phyloP scores from a whole-genome alignment of 2,797 vertebrate genomes.

The Lophotriccus pileatus region DNA sequence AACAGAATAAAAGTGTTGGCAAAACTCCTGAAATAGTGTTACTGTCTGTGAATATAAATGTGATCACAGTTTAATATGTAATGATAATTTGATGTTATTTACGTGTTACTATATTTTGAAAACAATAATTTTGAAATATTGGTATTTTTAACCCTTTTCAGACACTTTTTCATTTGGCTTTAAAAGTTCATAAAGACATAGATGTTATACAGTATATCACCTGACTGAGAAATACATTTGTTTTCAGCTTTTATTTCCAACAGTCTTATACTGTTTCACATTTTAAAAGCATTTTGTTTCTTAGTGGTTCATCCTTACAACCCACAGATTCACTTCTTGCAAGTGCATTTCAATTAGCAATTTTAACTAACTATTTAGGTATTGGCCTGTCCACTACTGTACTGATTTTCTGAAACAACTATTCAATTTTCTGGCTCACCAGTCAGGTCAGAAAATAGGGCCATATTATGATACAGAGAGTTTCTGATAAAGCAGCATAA shows the following conservation, averaged over 20 bases:
- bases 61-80: background rate
- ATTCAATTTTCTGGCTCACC: slow-evolving; percentile 44
- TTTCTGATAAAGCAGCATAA: slow-evolving; percentile 15
- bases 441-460: background rate
- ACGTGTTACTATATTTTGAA: background rate
- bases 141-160: background rate
- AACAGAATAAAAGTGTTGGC: background rate
- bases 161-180: background rate
- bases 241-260: background rate
- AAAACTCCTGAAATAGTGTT: background rate
- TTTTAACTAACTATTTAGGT: background rate
- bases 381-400: background rate
- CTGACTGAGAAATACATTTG: background rate
- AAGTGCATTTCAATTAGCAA: slow-evolving; percentile 16
- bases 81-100: background rate
- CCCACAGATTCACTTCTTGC: background rate
- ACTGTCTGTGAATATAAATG: background rate
- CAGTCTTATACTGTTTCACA: background rate
- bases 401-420: background rate
- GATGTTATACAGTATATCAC: background rate
- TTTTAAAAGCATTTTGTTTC: background rate
- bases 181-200: background rate
- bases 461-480: background rate
- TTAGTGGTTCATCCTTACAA: background rate
- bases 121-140: background rate